phyloP scores from a whole-genome alignment of 2,113 vertebrate genomes.

The Calyptommatus sinebrachiatus region DNA sequence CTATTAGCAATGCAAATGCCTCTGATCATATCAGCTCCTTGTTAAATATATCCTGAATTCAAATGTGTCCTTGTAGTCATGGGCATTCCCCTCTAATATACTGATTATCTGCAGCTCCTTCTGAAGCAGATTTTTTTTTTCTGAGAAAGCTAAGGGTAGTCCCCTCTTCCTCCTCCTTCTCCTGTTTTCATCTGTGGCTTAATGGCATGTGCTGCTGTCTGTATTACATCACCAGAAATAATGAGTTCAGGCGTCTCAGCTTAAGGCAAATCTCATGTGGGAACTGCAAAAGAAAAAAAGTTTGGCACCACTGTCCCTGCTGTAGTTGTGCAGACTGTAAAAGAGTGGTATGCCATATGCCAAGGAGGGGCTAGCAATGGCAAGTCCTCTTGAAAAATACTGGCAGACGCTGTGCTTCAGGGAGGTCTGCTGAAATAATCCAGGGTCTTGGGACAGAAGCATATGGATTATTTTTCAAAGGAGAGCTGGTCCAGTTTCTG shows the following conservation, averaged over 20 bases:
- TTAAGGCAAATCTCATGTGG: not conserved
- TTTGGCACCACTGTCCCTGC: slow-evolving; percentile 22
- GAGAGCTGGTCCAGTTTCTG: slow-evolving; percentile 26
- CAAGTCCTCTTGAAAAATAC: slow-evolving; percentile 20
- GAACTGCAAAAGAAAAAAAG: not conserved
- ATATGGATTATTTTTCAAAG: slow-evolving; percentile 25
- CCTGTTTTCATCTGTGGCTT: not conserved
- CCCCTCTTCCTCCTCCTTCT: not conserved
- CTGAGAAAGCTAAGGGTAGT: not conserved
- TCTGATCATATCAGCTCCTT: too few relatives aligned
- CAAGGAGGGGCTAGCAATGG: not conserved
- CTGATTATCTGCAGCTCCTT: not conserved
- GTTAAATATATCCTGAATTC: too few relatives aligned
- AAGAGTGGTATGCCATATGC: not conserved
- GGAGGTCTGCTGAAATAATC: slow-evolving; percentile 11
- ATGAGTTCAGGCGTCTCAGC: rapidly evolving
- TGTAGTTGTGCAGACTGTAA: slow-evolving; percentile 4
- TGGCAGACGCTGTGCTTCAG: slow-evolving; percentile 40
- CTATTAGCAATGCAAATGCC: too few relatives aligned
- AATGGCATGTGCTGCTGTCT: not conserved
- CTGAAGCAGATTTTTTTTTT: too few relatives aligned
- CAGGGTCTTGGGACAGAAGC: slow-evolving; percentile 35
- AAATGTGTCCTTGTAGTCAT: not conserved
- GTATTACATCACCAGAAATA: not conserved
- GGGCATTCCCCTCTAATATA: not conserved